phyloP scores from a whole-genome alignment of 2,888 invertebrate species.

The Thymelicus lineola region DNA sequence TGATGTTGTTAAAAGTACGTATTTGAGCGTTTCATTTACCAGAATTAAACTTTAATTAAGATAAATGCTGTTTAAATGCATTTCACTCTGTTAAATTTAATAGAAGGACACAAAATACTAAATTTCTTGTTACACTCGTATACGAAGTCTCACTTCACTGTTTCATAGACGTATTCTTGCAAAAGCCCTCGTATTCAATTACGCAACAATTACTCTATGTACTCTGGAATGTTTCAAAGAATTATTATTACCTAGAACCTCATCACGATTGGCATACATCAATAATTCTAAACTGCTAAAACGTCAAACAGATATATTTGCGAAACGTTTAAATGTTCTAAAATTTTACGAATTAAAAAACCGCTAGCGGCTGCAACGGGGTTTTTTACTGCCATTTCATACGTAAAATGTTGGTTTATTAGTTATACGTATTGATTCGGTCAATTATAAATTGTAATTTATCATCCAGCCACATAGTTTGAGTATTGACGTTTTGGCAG shows the following conservation, averaged over 20 bases:
- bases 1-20: background rate
- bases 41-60: background rate
- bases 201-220: constrained; percentile 26
- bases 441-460: too few species aligned
- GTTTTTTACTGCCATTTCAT: too few species aligned
- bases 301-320: constrained; percentile 6
- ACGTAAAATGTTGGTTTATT: too few species aligned
- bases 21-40: background rate
- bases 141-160: constrained; percentile 30
- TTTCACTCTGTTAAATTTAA: background rate
- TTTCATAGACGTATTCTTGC: constrained; percentile 5
- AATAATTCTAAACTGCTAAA: constrained; percentile 46
- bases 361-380: too few species aligned
- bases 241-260: constrained; percentile 46
- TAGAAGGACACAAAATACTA: too few species aligned
- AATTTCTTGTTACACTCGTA: constrained; percentile 18
- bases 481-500: constrained; percentile 9
- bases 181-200: constrained; percentile 9
- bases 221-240: constrained; percentile 42
- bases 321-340: background rate
- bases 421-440: too few species aligned
- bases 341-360: too few species aligned
- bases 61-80: background rate
- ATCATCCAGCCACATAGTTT: background rate
- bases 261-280: constrained; percentile 56